Conservation (phyloP, 2,797 vertebrate species). For the Myotis findleyi region DNA sequence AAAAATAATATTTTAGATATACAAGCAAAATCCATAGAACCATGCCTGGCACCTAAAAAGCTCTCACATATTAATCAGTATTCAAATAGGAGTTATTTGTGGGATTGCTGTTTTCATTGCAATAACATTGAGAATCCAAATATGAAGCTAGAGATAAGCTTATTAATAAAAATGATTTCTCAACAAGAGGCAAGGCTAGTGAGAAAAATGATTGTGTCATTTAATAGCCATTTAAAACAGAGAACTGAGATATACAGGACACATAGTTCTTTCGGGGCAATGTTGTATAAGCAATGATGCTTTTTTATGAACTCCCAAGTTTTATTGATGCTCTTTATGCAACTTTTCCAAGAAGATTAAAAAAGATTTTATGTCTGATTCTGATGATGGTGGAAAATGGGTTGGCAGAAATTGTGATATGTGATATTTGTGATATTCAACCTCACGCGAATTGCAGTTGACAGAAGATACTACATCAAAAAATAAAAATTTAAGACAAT, state of each 20-base stretch:
- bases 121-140: background rate
- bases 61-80: background rate
- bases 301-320: background rate
- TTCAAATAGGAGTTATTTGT: background rate
- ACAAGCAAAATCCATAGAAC: background rate
- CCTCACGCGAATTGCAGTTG: background rate
- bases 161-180: conserved; percentile 14
- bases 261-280: background rate
- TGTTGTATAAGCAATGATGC: background rate
- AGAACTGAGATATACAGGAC: background rate
- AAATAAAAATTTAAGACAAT: background rate
- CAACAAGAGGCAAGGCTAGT: background rate
- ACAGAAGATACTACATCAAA: background rate
- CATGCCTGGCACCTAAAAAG: background rate
- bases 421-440: background rate
- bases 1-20: background rate
- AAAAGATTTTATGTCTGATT: background rate
- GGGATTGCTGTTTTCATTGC: background rate
- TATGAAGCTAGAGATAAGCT: background rate
- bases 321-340: background rate
- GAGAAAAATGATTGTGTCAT: background rate
- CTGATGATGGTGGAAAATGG: background rate
- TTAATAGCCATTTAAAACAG: background rate
- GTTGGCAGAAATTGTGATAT: background rate
- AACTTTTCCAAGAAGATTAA: background rate